Evolutionary conservation across 2,888 invertebrate genomes (phyloP).

Genomic region (Bugula neritina): DNA sequence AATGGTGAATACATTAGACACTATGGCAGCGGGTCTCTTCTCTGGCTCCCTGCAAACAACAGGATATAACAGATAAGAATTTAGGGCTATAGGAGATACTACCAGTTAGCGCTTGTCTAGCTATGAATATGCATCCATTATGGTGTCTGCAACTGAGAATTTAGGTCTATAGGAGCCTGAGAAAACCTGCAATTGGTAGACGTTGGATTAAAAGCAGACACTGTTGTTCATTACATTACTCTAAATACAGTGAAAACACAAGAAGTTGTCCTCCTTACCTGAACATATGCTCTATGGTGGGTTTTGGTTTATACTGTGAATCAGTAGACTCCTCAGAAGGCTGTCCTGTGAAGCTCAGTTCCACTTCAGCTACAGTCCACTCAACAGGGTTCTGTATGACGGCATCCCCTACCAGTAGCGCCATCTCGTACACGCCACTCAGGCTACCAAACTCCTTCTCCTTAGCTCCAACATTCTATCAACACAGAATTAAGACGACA

Average conservation of each 20-base stretch:
- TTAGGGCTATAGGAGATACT: too few relatives aligned
- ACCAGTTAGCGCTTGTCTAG: too few relatives aligned
- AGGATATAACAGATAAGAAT: too few relatives aligned
- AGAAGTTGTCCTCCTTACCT: too few relatives aligned
- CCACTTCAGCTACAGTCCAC: slow-evolving; percentile 73
- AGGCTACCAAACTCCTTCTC: slow-evolving; percentile 70
- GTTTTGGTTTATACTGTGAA: slow-evolving; percentile 26
- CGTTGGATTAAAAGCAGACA: too few relatives aligned
- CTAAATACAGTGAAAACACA: too few relatives aligned
- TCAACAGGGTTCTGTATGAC: slow-evolving; percentile 80
- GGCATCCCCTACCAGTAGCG: slow-evolving; percentile 83
- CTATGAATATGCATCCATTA: too few relatives aligned
- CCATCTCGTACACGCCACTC: slow-evolving; percentile 74
- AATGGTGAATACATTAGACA: slow-evolving; percentile 84
- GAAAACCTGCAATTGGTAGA: too few relatives aligned
- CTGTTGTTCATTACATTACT: too few relatives aligned
- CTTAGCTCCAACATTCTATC: slow-evolving; percentile 68
- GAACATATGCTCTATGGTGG: slow-evolving; percentile 60
- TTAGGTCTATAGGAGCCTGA: too few relatives aligned
- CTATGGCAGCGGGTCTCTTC: slow-evolving; percentile 75
- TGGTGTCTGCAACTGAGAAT: too few relatives aligned
- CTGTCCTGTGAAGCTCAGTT: slow-evolving; percentile 63
- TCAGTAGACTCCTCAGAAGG: slow-evolving; percentile 32
- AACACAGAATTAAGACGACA: slow-evolving; percentile 29
- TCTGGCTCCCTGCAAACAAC: slow-evolving; percentile 70